Evolutionary conservation across 2,113 vertebrate species (phyloP), one percentile per base, ranked within the genome.

Genomic region (Myotis davidii): DNA sequence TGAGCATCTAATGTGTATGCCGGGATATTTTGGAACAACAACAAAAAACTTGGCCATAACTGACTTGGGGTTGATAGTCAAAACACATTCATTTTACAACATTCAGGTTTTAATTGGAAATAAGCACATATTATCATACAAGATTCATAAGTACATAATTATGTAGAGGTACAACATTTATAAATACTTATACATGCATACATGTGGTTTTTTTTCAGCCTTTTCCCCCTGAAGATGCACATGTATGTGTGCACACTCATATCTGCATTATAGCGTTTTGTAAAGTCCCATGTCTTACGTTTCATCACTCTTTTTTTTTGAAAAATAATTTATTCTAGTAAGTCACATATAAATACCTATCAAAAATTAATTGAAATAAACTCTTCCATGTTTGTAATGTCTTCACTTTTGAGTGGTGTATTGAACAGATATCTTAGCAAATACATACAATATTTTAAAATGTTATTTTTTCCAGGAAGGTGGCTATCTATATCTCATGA

Each of bases 371-470:
- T 65, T 11, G 48, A 74, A 87, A 67, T 52, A 52, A 73, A 64
- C 12, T 64, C 1, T n/a, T 67, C 0, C 9, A 72, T 56, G 8
- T 14, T 48, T 95, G 6, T 9, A 87, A 9, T 72, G 1, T 48
- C 52, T 72, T 81, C 17, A 65, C 16, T 76, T 87, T 95, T 95
- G 18, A 88, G 76, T 84, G n/a, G 65, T 54, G 1, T 74, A 32
- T 56, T 87, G 50, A 79, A 59, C 18, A 90, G 78, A 72, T 5
- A 67, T 42, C 27, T 42, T 81, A 65, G 20, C 11, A 82, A 39
- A 5, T 77, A 54, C 5, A 61, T 88, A 77, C 52, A 76, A 23
- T 65, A 32, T 73, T 86, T 88, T 25, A 79, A 56, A 34, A 61
- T 3, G 29, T 42, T 79, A n/a, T 21, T 1, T n/a, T 86, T 92